phyloP scores from a whole-genome alignment of 2,113 vertebrate genomes.

The Gila orcuttii region DNA sequence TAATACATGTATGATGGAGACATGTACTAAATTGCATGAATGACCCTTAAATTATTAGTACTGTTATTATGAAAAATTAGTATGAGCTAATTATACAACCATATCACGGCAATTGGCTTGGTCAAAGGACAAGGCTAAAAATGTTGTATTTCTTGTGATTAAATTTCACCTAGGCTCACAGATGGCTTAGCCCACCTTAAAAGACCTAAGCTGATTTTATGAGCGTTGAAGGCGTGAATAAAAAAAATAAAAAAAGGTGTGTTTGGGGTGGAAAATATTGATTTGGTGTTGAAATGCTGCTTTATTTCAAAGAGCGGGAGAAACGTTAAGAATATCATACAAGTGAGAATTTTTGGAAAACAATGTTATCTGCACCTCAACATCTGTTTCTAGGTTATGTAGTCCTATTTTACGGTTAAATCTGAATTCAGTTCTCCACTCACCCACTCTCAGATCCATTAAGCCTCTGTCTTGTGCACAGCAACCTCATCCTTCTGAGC shows the following conservation, averaged over 20 bases:
- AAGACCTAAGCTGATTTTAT: conserved; percentile 27
- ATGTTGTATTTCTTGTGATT: conserved; percentile 8
- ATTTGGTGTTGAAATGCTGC: conserved; percentile 19
- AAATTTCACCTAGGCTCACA: not conserved
- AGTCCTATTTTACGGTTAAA: not conserved
- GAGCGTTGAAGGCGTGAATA: not conserved
- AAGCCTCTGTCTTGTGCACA: conserved; percentile 28
- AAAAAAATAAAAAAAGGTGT: not conserved
- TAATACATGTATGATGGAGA: not conserved
- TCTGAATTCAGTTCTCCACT: conserved; percentile 24
- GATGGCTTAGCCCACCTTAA: conserved; percentile 26
- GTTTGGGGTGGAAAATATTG: conserved; percentile 25
- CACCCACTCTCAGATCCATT: conserved; percentile 46
- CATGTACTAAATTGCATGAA: no score
- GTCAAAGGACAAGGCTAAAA: not conserved
- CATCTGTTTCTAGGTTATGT: conserved; percentile 34
- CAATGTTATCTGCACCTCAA: conserved; percentile 6
- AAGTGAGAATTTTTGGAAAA: not conserved
- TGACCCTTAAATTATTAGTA: not conserved
- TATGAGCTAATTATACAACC: not conserved
- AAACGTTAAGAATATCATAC: not conserved
- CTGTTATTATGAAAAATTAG: not conserved
- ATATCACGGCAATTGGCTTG: not conserved
- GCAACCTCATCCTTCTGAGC: conserved; percentile 49
- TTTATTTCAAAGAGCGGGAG: conserved; percentile 2